A percentile compares a stretch with the other conserved stretches of the same genome.
Conservation (phyloP, 2,888 invertebrate genomes). For the Trachelus stipa region DNA sequence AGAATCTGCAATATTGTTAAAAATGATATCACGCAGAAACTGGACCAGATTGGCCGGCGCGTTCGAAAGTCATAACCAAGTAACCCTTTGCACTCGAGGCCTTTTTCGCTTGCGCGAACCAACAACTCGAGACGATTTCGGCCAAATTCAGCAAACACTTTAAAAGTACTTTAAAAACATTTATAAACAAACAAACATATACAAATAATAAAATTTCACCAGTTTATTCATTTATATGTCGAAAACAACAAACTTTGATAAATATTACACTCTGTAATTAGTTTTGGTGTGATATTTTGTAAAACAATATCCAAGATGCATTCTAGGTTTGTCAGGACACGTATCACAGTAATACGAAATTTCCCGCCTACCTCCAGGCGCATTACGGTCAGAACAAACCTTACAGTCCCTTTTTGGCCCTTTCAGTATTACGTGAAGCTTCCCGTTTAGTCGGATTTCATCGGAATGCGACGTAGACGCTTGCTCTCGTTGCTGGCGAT, state of each 20-base stretch:
- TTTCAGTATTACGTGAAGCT: conserved; percentile 1
- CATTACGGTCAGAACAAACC: conserved; percentile 1
- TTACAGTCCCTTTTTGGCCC: conserved; percentile 7
- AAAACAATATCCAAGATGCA: conserved; percentile 8
- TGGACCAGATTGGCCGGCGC: no score
- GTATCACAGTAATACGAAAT: conserved; percentile 8
- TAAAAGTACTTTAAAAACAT: conserved; percentile 24
- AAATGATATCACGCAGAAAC: no score
- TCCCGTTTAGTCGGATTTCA: conserved; percentile 4
- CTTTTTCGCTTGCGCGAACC: no score
- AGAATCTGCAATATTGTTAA: no score
- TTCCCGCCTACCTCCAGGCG: conserved; percentile 1
- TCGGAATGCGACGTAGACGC: conserved; percentile 12
- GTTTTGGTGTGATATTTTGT: conserved; percentile 19
- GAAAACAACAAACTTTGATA: conserved; percentile 22
- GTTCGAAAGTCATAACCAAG: no score
- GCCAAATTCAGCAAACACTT: conserved; percentile 12
- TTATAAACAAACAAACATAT: conserved; percentile 24
- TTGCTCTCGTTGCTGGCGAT: conserved; percentile 19
- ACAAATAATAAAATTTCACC: conserved; percentile 25
- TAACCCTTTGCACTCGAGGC: no score
- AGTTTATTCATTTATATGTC: conserved; percentile 21
- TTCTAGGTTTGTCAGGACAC: conserved; percentile 12
- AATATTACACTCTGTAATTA: conserved; percentile 23
- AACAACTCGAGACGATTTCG: no score